Conservation (phyloP, 1,140 invertebrate species). For the Drosophila neocordata region DNA sequence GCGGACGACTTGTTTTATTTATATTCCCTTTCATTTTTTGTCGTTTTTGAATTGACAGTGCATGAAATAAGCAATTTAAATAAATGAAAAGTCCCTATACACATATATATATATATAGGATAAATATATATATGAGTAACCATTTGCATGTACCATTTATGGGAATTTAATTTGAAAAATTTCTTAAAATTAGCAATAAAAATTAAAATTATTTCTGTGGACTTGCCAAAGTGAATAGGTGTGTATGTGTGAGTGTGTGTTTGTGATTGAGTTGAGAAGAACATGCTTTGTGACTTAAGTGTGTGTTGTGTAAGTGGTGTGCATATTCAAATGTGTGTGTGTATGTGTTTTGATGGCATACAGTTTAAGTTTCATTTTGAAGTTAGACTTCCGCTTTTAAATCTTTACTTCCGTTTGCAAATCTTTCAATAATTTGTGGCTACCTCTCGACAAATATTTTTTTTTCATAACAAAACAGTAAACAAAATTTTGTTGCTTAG, state of each 20-base stretch:
- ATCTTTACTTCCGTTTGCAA: neutral
- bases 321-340: conserved; percentile 27
- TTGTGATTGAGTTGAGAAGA: neutral
- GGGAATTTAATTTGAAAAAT: neutral
- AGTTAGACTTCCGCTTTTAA: neutral
- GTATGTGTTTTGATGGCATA: neutral
- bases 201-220: neutral
- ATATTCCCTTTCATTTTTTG: neutral
- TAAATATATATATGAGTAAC: neutral
- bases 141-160: neutral
- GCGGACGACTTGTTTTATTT: conserved; percentile 5
- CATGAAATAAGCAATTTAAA: conserved; percentile 29
- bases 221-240: conserved; percentile 9
- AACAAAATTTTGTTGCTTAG: conserved; percentile 19
- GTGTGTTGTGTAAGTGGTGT: neutral
- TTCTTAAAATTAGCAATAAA: conserved; percentile 9
- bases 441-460: neutral
- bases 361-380: neutral
- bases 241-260: conserved; percentile 22
- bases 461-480: conserved; percentile 1
- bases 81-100: conserved; percentile 5
- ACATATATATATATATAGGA: neutral
- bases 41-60: conserved; percentile 4
- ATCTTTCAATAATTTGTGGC: conserved; percentile 4
- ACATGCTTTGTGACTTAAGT: conserved; percentile 4